phyloP scores from a whole-genome alignment of 35 echinoderm and acorn worm species.

The Hemicentrotus pulcherrimus region DNA sequence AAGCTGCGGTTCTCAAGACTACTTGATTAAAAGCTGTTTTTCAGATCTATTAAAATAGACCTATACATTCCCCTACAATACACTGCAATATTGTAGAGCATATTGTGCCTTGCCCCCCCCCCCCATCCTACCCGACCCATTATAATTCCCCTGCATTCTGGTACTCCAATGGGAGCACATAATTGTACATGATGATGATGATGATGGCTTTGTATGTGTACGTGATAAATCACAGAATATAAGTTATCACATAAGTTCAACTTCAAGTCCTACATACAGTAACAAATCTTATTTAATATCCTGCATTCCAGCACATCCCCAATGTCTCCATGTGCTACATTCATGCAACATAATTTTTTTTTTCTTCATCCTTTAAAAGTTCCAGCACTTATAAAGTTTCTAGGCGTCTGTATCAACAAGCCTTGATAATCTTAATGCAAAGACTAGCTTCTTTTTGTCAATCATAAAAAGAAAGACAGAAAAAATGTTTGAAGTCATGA shows the following conservation, averaged over 20 bases:
- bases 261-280: background rate
- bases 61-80: background rate
- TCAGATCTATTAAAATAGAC: background rate
- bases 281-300: too few relatives aligned
- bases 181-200: background rate
- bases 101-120: background rate
- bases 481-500: background rate
- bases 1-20: background rate
- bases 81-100: too few relatives aligned
- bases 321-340: background rate
- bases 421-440: background rate
- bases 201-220: background rate
- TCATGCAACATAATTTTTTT: background rate
- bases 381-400: background rate
- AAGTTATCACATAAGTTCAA: background rate
- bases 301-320: background rate
- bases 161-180: too few relatives aligned
- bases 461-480: background rate
- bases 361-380: background rate
- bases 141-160: background rate
- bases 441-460: background rate
- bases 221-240: background rate
- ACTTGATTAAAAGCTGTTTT: background rate
- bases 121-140: background rate
- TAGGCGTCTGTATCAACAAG: constrained; percentile 7